Percentiles rank a stretch among this genome's conserved stretches.
Conservation (phyloP, 2,113 vertebrate genomes). For the Blennius ocellaris region DNA sequence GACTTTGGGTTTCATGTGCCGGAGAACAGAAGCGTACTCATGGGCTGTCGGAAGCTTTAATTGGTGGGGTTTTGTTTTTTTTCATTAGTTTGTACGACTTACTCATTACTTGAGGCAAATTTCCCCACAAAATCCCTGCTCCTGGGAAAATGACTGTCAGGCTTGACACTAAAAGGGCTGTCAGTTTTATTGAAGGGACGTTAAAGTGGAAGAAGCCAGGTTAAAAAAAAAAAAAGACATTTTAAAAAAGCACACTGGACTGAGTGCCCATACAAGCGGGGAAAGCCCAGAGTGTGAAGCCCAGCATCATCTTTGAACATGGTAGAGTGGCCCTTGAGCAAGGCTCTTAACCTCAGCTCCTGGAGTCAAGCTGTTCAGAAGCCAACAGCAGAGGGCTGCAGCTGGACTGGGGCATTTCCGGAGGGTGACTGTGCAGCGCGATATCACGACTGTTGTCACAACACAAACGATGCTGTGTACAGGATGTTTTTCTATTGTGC, state of each 20-base stretch:
- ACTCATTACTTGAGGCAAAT: background rate
- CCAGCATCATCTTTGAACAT: slow-evolving; percentile 18
- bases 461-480: background rate
- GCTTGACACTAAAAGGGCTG: background rate
- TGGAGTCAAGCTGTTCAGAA: slow-evolving; percentile 28
- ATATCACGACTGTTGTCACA: slow-evolving; percentile 20
- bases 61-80: background rate
- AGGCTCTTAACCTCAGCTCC: slow-evolving; percentile 48
- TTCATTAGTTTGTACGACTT: background rate
- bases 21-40: background rate
- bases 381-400: slow-evolving; percentile 13
- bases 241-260: background rate
- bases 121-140: no score
- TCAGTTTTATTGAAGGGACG: slow-evolving; percentile 11
- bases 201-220: slow-evolving; percentile 6
- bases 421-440: slow-evolving; percentile 13
- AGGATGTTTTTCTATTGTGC: slow-evolving; percentile 7
- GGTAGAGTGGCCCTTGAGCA: slow-evolving; percentile 58
- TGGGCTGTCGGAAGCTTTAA: background rate
- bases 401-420: slow-evolving; percentile 1
- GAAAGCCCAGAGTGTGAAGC: slow-evolving; percentile 14
- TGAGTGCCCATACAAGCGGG: slow-evolving; percentile 4
- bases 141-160: slow-evolving; percentile 2
- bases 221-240: slow-evolving; percentile 4
- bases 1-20: background rate